These are phyloP conservation scores for Sylvilagus bachmani DNA, from an alignment of 2,113 vertebrate species.

Conservation along the genomic window DNA sequence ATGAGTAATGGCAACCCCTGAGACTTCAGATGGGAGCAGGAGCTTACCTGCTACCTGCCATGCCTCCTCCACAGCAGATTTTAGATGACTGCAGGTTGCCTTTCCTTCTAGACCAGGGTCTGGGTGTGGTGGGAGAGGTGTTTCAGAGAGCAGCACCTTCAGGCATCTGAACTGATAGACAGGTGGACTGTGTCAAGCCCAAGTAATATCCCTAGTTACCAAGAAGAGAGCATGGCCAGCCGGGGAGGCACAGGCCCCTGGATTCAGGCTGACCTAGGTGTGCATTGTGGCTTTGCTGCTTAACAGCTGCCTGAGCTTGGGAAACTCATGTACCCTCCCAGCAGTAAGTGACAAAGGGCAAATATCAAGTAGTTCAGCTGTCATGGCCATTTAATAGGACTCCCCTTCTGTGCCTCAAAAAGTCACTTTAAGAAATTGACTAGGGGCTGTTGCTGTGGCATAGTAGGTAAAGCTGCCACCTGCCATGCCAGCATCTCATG, in stretches of 20 bases:
- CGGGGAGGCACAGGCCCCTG: neutral
- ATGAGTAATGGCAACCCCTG: neutral
- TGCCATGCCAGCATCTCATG: too few relatives aligned
- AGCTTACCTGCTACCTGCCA: neutral
- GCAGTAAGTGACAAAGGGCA: neutral
- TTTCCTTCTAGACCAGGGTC: neutral
- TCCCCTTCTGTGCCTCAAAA: neutral
- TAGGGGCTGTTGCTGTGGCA: neutral
- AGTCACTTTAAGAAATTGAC: neutral
- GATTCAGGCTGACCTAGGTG: neutral
- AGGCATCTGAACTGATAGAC: neutral
- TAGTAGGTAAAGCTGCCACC: too few relatives aligned
- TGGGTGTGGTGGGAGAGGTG: neutral
- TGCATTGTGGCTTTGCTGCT: neutral
- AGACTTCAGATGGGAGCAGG: neutral
- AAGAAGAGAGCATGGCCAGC: neutral
- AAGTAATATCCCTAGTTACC: neutral
- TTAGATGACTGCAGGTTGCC: neutral
- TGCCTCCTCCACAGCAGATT: neutral
- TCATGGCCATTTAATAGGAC: neutral
- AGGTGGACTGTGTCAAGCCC: neutral
- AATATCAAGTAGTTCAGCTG: neutral
- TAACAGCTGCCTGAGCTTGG: neutral
- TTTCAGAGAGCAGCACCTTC: neutral
- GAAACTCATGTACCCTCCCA: neutral